These are phyloP conservation scores for Drosophila biarmipes DNA, from an alignment of 1,140 invertebrate species.

Conservation along the genomic window DNA sequence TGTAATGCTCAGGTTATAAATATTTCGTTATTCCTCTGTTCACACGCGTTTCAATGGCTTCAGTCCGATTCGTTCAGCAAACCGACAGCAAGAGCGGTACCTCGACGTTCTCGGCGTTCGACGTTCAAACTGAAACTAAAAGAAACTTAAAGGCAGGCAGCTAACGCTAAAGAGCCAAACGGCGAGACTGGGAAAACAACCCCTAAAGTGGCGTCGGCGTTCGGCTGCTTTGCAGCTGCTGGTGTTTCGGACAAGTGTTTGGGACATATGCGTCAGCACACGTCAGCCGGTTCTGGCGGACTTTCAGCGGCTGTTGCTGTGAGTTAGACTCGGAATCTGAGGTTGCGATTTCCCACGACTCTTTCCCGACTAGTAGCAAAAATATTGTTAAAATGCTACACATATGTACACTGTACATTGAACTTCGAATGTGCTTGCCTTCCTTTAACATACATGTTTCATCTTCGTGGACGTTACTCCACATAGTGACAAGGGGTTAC, in stretches of 20 bases:
- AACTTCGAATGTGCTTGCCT: no score
- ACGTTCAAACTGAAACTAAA: constrained; percentile 84
- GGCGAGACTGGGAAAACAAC: constrained; percentile 47
- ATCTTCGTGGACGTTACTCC: no score
- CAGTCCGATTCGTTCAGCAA: constrained; percentile 12
- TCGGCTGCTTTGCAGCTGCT: constrained; percentile 42
- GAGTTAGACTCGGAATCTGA: constrained; percentile 31
- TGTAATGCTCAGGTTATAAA: constrained; percentile 12
- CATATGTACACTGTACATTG: no score
- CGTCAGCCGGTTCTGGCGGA: constrained; percentile 55
- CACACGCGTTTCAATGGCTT: constrained; percentile 50
- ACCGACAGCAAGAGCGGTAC: constrained; percentile 11
- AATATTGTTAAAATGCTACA: neutral
- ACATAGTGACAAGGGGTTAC: no score
- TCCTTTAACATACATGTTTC: no score
- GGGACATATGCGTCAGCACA: constrained; percentile 40
- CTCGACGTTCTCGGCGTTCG: constrained; percentile 71
- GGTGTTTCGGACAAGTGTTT: constrained; percentile 64
- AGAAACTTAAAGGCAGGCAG: constrained; percentile 67
- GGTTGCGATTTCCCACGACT: neutral
- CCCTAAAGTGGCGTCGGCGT: constrained; percentile 50
- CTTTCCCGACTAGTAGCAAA: neutral
- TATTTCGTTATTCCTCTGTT: constrained; percentile 15
- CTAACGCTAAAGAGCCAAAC: constrained; percentile 60
- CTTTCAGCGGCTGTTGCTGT: constrained; percentile 36